Base-by-base conservation (phyloP, 2,113 vertebrate species). In the Gavia stellata region DNA sequence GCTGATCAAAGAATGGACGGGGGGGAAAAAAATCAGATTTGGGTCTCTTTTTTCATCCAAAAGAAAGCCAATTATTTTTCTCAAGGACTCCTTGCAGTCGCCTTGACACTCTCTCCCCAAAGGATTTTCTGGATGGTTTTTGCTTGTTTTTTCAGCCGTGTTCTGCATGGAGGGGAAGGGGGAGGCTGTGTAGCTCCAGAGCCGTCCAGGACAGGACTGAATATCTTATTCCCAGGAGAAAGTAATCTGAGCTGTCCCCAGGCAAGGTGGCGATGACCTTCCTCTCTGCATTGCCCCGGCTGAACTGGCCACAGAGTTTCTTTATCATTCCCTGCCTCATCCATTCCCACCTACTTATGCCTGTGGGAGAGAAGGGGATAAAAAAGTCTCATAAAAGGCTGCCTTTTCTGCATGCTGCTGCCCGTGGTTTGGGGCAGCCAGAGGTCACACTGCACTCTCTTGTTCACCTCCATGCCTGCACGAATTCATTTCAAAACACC, bases 31-130 rank as follows among this genome's bases (percentile, higher is more conserved):
- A 73, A 47, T 79, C 38, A 71, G 81, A 72, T 89, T 72, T 92
- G 36, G 31, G 40, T 73, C 36, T 91, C 52, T 79, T 88, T 86
- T 88, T 86, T 73, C 14, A 67, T 81, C 63, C 70, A n/a, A 67
- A 95, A 93, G 77, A 72, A 95, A 85, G 87, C 24, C 87, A 96
- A 68, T 95, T 96, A 92, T 96, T 96, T 96, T 93, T 95, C 66
- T 93, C 73, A 92, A 95, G 89, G 70, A 82, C 52, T 96, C 28
- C 70, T 92, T 90, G 91, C 34, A 91, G 86, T 56, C 5, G 8
- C 73, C 82, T 91, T 92, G 90, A 87, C 95, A 66, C 36, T 85
- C 18, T 83, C 21, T 93, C 52, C 84, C 96, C 90, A 92, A 65
- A 91, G 87, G 74, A 94, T 85, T 94, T 91, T 95, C 74, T 94